Conservation (phyloP, 2,797 vertebrate species). For the Coregonus ussuriensis region DNA sequence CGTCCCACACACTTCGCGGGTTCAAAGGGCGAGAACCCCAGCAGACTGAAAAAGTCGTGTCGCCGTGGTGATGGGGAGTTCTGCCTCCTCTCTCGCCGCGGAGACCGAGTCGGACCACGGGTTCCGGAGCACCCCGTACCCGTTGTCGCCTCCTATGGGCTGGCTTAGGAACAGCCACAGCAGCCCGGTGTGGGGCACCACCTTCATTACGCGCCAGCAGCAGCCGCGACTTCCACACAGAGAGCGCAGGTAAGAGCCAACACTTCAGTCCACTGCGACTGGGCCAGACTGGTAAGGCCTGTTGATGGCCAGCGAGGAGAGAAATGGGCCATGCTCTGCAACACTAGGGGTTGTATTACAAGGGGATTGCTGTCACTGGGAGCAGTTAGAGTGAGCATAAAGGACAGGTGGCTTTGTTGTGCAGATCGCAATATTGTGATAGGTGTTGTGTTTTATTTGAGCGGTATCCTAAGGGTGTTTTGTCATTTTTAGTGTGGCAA, state of each 20-base stretch:
- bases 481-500: neutral
- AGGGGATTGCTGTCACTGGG: conserved; percentile 11
- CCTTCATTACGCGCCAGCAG: conserved; percentile 89
- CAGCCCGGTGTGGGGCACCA: conserved; percentile 88
- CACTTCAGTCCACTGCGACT: conserved; percentile 7
- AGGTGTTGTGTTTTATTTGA: neutral
- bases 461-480: neutral
- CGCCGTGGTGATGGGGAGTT: conserved; percentile 88
- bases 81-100: conserved; percentile 91
- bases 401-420: conserved; percentile 6
- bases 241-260: conserved; percentile 89
- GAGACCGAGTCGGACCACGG: conserved; percentile 96
- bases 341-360: conserved; percentile 9
- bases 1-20: too few relatives aligned
- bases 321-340: conserved; percentile 14
- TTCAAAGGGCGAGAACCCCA: neutral
- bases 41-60: neutral
- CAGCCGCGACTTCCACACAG: conserved; percentile 82
- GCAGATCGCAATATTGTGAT: neutral
- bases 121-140: conserved; percentile 83
- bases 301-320: conserved; percentile 15
- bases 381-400: conserved; percentile 5
- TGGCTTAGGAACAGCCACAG: conserved; percentile 91
- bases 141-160: conserved; percentile 82
- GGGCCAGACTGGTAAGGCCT: neutral